Percentiles rank a stretch among this genome's conserved stretches.
These are phyloP conservation scores for Saguinus midas DNA, from an alignment of 2,113 vertebrate species.

Conservation along the genomic window DNA sequence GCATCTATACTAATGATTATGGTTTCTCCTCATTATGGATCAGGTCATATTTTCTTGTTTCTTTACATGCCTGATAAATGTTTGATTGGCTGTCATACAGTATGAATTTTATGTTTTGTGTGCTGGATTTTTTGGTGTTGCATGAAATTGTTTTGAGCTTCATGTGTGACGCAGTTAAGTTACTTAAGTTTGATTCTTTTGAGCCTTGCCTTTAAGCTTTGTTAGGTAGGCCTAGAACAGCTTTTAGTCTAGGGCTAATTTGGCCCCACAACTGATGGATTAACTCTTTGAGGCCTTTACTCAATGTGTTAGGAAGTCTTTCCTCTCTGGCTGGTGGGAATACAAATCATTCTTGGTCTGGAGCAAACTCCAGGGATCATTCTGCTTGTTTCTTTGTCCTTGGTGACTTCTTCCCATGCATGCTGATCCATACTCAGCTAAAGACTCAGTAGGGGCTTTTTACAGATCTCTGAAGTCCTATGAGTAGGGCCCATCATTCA, in stretches of 20 bases:
- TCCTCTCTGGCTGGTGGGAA: neutral
- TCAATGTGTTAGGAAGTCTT: neutral
- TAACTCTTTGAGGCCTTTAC: neutral
- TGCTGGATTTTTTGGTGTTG: neutral
- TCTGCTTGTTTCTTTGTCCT: neutral
- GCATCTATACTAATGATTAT: neutral
- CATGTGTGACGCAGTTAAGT: neutral
- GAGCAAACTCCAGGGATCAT: neutral
- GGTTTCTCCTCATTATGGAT: neutral
- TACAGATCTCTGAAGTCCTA: neutral
- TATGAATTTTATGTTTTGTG: neutral
- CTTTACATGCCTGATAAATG: neutral
- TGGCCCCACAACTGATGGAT: neutral
- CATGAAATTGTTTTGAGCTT: neutral
- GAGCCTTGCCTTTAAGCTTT: neutral
- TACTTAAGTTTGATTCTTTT: neutral
- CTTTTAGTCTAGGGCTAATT: neutral
- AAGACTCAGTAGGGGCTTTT: neutral
- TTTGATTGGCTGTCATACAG: neutral
- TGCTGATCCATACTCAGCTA: neutral
- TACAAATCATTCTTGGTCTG: neutral
- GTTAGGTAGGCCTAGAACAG: neutral
- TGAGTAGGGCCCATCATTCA: neutral
- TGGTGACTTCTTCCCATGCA: neutral
- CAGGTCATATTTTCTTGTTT: slow-evolving; percentile 17